Percentiles rank a stretch among this genome's conserved stretches.
Evolutionary conservation across 2,888 invertebrate genomes (phyloP).

Genomic region (Epirrhoe tristata): DNA sequence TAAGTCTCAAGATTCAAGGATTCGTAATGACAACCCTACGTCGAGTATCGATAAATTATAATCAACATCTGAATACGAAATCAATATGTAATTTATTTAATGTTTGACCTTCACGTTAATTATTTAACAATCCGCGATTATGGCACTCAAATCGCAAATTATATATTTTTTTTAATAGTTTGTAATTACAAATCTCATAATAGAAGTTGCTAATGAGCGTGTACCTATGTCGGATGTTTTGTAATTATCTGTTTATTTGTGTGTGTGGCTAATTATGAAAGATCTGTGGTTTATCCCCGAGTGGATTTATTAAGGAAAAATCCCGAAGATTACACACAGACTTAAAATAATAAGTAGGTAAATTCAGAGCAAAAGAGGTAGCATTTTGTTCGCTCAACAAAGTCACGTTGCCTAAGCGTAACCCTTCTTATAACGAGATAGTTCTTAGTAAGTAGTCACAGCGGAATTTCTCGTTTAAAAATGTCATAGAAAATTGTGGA

Average conservation of each 20-base stretch:
- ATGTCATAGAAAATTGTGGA: too few species aligned
- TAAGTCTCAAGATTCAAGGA: too few species aligned
- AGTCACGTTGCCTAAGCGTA: neutral
- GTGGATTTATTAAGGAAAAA: conserved; percentile 27
- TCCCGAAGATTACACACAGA: neutral
- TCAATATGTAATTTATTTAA: conserved; percentile 68
- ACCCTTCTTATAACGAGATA: too few species aligned
- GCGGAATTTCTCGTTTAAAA: too few species aligned
- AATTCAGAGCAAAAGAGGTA: neutral
- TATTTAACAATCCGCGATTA: conserved; percentile 73
- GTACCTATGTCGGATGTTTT: conserved; percentile 47
- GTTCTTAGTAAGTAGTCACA: too few species aligned
- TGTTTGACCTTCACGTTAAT: conserved; percentile 65
- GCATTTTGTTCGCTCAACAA: neutral
- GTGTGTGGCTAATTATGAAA: conserved; percentile 41
- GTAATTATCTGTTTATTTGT: conserved; percentile 43
- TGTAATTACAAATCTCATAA: conserved; percentile 60
- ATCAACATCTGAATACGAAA: conserved; percentile 60
- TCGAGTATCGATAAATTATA: conserved; percentile 54
- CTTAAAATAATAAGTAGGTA: neutral
- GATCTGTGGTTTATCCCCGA: conserved; percentile 40
- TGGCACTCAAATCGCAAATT: conserved; percentile 69
- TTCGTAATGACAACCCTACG: conserved; percentile 17
- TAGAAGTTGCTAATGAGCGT: conserved; percentile 49
- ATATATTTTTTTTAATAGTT: conserved; percentile 61